Evolutionary conservation across 2,113 vertebrate genomes (phyloP), one percentile per base, ranked within the genome.

Genomic region (Xenus cinereus): DNA sequence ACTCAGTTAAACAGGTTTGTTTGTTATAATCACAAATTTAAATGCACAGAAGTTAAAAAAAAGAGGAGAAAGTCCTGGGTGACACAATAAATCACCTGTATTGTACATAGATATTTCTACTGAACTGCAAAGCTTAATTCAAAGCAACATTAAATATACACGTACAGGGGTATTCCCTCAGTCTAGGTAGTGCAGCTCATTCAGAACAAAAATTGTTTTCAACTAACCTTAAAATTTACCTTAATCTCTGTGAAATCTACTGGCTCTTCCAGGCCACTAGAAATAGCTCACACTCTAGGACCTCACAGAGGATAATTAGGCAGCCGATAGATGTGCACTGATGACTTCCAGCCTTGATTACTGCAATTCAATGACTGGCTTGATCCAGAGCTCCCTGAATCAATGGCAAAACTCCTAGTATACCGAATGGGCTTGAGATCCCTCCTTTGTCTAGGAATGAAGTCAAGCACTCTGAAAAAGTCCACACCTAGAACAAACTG

Each of bases 211-310:
- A 95, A 93, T 91, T 30, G 13, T 51, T 95, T 96, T 84, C 74
- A 91, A 93, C 89, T 95, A 96, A 97, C 91, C 87, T 96, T 77
- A 96, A 97, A 77, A 91, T 95, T 96, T 97, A 93, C 90, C 95
- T 95, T 95, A 91, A 90, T 89, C 72, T 96, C 87, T 92, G 93
- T 96, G 91, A 96, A 95, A 97, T 95, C 95, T 96, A 97, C 89
- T 96, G 92, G 87, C 91, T 97, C 89, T 94, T 97, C 96, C 96
- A 97, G 93, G 95, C 88, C 93, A 91, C 85, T 91, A 96, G 94
- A 92, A 95, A 93, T 94, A 88, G 81, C 84, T 96, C 95, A 93
- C 72, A 89, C 84, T 93, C 74, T 96, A 95, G 81, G 91, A 96
- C 93, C 77, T 88, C 93, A 93, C 76, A 93, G 89, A 94, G 79